Base-by-base conservation (phyloP, 2,888 invertebrate species). In the Eilema sororculum region DNA sequence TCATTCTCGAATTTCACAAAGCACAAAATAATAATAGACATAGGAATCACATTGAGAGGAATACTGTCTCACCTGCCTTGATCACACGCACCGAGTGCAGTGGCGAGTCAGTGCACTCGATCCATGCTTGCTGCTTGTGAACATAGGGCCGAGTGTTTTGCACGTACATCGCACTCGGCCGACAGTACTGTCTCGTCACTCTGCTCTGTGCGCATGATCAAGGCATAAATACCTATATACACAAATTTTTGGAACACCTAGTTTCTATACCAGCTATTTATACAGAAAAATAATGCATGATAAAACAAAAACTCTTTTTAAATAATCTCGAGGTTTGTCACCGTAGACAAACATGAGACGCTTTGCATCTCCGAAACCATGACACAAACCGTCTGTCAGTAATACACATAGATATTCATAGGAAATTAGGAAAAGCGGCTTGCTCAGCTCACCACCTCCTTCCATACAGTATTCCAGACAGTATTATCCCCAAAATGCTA, bases 401-500 rank as follows among this genome's bases (percentile, higher is more conserved):
- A 33, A 33, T 33, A 33, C 8, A 8, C 30, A 33, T 33, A 4
- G 8, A 33, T 9, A 33, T 33, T 33, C 6, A 9, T 6, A 33
- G 30, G 30, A 33, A 6, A 33, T 33, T 37, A 37, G 12, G 33
- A 37, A 37, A 37, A 37, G 30, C 30, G 8, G 4, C 4, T 9
- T 33, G 28, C 5, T 5, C 3, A 4, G 62, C 24, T 41, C 41
- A 4, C 9, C 25, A 41, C n/a, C n/a, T n/a, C n/a, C n/a, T n/a
- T n/a, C n/a, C n/a, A n/a, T n/a, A n/a, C n/a, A n/a, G n/a, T 25
- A 62, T 25, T 41, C 24, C 9, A 65, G 61, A 69, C 71, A 81
- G 80, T 81, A 82, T 81, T 75, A 73, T 62, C 68, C 71, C 71
- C 73, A 75, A 79, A 69, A 72, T 72, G 75, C 68, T 67, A 71